A percentile compares a stretch with the other conserved stretches of the same genome.
phyloP scores from a whole-genome alignment of 1,140 invertebrate species.

The Ceratitis capitata region DNA sequence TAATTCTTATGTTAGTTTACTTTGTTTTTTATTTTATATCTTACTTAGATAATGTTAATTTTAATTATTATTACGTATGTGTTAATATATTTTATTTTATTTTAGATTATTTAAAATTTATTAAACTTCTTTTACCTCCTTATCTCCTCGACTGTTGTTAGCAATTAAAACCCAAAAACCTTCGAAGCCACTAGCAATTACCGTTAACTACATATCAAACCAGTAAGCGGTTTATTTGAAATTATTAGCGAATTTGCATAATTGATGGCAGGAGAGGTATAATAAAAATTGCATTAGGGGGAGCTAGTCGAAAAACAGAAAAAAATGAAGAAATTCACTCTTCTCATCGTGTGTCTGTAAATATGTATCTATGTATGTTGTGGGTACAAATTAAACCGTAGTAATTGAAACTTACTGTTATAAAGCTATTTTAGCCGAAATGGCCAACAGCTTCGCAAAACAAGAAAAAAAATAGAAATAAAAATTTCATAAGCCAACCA shows the following conservation, averaged over 20 bases:
- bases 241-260: conserved; percentile 64
- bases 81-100: too few relatives aligned
- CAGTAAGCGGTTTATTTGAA: conserved; percentile 45
- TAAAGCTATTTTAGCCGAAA: not conserved
- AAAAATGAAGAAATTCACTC: not conserved
- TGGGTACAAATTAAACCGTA: too few relatives aligned
- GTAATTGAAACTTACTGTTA: too few relatives aligned
- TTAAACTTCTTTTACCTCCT: too few relatives aligned
- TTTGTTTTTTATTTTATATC: too few relatives aligned
- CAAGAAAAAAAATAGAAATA: not conserved
- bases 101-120: too few relatives aligned
- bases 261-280: conserved; percentile 56
- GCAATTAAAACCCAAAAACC: not conserved
- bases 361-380: not conserved
- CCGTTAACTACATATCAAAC: not conserved
- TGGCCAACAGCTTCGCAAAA: not conserved
- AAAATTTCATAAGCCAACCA: not conserved
- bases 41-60: too few relatives aligned
- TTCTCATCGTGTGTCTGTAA: not conserved
- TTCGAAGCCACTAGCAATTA: not conserved
- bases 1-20: too few relatives aligned
- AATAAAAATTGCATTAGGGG: not conserved
- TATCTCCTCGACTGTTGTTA: not conserved
- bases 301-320: not conserved
- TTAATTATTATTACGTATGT: too few relatives aligned